Evolutionary conservation across 2,113 vertebrate species (phyloP).

Genomic region (Spermophilus dauricus): DNA sequence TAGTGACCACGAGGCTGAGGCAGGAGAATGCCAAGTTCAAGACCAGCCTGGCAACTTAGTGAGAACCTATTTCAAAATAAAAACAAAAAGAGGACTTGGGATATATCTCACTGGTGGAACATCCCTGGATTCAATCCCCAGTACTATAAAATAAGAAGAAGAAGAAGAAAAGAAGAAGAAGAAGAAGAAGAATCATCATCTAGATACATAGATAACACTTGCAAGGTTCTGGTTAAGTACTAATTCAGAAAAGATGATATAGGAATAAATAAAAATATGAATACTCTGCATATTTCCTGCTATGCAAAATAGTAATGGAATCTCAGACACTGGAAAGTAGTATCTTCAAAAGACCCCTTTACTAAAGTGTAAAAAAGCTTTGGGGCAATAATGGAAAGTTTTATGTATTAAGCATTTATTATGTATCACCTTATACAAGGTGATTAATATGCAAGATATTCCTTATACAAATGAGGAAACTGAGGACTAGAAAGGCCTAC

Average conservation of each 20-base stretch:
- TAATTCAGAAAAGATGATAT: constrained; percentile 62
- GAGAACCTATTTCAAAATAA: too few relatives aligned
- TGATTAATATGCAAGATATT: neutral
- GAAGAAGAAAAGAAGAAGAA: too few relatives aligned
- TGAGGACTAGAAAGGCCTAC: neutral
- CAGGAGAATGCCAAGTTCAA: too few relatives aligned
- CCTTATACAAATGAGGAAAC: constrained; percentile 49
- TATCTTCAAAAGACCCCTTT: neutral
- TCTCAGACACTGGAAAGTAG: neutral
- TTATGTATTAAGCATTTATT: neutral
- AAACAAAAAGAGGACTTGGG: too few relatives aligned
- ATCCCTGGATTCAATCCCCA: too few relatives aligned
- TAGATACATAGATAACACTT: too few relatives aligned
- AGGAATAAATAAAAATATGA: constrained; percentile 54
- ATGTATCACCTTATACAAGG: neutral
- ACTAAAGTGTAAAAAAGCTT: neutral
- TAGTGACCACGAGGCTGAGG: too few relatives aligned
- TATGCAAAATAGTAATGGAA: constrained; percentile 23
- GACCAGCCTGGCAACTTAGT: too few relatives aligned
- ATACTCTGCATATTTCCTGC: constrained; percentile 35
- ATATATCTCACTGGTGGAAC: too few relatives aligned
- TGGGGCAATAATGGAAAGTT: neutral
- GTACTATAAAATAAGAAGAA: too few relatives aligned
- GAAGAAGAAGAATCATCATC: too few relatives aligned
- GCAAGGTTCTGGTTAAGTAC: constrained; percentile 36